A percentile compares a stretch with the other conserved stretches of the same genome.
Conservation (phyloP, 1,140 invertebrate genomes). For the Brachystomella parvula region DNA sequence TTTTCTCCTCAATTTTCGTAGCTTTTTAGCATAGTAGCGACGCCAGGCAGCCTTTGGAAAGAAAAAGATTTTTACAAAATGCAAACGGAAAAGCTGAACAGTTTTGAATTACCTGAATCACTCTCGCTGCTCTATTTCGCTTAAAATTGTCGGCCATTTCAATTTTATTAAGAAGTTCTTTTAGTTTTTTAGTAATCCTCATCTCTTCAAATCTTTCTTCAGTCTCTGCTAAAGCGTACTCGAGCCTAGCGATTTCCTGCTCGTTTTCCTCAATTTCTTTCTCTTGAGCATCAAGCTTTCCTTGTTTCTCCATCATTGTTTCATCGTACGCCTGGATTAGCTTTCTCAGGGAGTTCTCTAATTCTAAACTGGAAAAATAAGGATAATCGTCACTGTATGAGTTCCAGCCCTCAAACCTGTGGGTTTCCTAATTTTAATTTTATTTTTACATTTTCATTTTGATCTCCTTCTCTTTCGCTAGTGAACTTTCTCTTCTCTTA, state of each 20-base stretch:
- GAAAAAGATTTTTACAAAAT: neutral
- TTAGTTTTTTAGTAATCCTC: slow-evolving; percentile 23
- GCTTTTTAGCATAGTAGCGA: neutral
- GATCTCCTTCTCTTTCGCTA: too few species aligned
- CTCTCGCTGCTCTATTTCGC: slow-evolving; percentile 26
- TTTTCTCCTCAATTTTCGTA: neutral
- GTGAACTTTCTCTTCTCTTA: too few species aligned
- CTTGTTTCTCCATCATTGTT: slow-evolving; percentile 18
- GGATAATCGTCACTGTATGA: too few species aligned
- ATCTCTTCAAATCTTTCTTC: slow-evolving; percentile 31
- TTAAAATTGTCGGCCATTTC: slow-evolving; percentile 31
- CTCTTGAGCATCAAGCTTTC: slow-evolving; percentile 13
- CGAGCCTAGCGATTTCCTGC: slow-evolving; percentile 1
- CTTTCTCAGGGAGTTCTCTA: neutral
- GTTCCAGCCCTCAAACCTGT: too few species aligned
- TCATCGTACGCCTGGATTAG: slow-evolving; percentile 27
- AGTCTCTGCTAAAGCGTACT: slow-evolving; percentile 15
- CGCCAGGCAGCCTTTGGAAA: neutral
- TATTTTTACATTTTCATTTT: too few species aligned
- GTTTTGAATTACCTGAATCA: slow-evolving; percentile 25
- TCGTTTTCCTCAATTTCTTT: neutral
- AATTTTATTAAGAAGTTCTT: slow-evolving; percentile 29
- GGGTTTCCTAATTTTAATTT: too few species aligned
- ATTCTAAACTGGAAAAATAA: neutral
- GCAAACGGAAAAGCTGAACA: neutral